Evolutionary conservation across 2,113 vertebrate genomes (phyloP).

Genomic region (Tragelaphus strepsiceros): DNA sequence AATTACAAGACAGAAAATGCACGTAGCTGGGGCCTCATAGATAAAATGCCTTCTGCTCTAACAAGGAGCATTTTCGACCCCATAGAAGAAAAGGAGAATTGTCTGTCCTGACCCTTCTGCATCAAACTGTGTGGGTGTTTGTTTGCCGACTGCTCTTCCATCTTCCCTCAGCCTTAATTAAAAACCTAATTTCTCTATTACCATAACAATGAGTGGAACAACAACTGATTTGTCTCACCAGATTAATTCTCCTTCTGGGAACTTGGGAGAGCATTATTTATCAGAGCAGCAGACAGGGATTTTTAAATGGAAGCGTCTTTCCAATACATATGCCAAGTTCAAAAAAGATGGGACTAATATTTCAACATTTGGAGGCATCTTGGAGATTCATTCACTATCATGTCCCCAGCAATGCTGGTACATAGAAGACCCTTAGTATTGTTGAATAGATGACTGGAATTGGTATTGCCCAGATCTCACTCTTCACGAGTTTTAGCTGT

Average conservation of each 20-base stretch:
- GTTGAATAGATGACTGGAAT: not conserved
- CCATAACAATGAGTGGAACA: slow-evolving; percentile 51
- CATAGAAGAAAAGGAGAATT: not conserved
- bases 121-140: not conserved
- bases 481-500: not conserved
- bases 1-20: not conserved
- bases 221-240: slow-evolving; percentile 59
- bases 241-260: slow-evolving; percentile 66
- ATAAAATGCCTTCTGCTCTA: not conserved
- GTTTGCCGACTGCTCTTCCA: not conserved
- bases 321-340: not conserved
- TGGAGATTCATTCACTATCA: not conserved
- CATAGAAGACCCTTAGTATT: not conserved
- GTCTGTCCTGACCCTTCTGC: not conserved
- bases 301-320: slow-evolving; percentile 31
- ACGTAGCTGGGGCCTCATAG: not conserved
- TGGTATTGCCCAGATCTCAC: too few species aligned
- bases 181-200: slow-evolving; percentile 62
- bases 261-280: slow-evolving; percentile 46
- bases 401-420: not conserved
- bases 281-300: slow-evolving; percentile 29
- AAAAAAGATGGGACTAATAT: not conserved
- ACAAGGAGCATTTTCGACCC: not conserved
- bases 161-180: slow-evolving; percentile 50
- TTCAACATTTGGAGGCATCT: not conserved